Conservation (phyloP, 2,113 vertebrate species). For the Channa maculata region DNA sequence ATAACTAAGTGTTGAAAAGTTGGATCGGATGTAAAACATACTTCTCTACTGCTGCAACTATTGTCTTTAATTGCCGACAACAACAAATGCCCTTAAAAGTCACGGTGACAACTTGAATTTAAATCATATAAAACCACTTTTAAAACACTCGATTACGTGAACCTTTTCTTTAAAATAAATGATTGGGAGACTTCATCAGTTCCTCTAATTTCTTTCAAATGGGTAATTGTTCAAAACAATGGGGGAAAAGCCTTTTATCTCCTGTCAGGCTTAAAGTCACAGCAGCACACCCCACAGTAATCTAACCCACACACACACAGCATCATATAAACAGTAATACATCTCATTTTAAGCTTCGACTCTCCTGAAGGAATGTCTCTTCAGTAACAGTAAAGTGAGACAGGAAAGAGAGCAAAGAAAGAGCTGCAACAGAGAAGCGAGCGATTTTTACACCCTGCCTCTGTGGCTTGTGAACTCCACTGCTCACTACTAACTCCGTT, state of each 20-base stretch:
- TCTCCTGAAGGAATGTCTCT: constrained; percentile 12
- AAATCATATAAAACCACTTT: too few species aligned
- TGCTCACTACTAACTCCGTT: neutral
- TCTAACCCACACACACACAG: neutral
- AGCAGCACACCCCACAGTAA: constrained; percentile 12
- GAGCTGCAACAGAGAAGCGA: constrained; percentile 10
- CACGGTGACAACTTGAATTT: too few species aligned
- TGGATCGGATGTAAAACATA: too few species aligned
- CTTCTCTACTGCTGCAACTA: too few species aligned
- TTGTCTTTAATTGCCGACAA: too few species aligned
- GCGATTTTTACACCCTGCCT: constrained; percentile 10
- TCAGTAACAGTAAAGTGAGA: constrained; percentile 12
- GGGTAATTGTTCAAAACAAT: constrained; percentile 11
- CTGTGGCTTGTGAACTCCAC: constrained; percentile 2
- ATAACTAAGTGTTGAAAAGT: neutral
- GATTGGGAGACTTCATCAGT: neutral
- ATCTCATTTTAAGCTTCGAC: neutral
- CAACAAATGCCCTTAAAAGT: neutral
- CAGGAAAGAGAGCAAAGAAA: neutral
- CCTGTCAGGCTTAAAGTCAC: constrained; percentile 28
- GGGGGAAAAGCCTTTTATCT: constrained; percentile 20
- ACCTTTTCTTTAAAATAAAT: neutral
- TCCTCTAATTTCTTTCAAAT: constrained; percentile 16
- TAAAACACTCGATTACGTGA: neutral
- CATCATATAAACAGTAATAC: too few species aligned